Base-by-base conservation (phyloP, 2,113 vertebrate species). In the Castor canadensis region DNA sequence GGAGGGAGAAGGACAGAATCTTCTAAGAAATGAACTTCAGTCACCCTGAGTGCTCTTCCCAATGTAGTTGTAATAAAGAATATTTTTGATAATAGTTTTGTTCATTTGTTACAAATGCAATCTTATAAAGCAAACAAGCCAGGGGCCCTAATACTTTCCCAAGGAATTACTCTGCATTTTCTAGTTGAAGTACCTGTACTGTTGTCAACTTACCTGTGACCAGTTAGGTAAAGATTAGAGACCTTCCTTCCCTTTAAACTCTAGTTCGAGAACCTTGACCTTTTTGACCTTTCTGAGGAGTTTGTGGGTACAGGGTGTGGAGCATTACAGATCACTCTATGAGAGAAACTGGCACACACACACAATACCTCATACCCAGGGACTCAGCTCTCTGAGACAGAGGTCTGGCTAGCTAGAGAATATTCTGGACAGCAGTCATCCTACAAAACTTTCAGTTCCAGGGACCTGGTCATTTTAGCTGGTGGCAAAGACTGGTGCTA, bases 331-430 rank as follows among this genome's bases (percentile, higher is more conserved):
- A 66, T 94, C 64, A 76, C 38, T 73, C 6, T 7, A 54, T 15
- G n/a, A 91, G 58, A 87, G 64, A 95, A 79, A 80, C 24, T 26
- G 13, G 73, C 9, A 82, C 12, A 32, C 40, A 49, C 26, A 16
- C 6, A 5, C 32, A 43, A 8, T 0, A 0, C 0, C 38, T 13
- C 28, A n/a, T 5, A 28, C 43, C 17, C 35, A 49, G 9, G 28
- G 62, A 52, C 11, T 77, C 80, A 47, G 43, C 67, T 69, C 54
- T 60, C 62, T 13, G 13, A 32, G 8, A 26, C 13, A 38, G 3
- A 73, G 26, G 4, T 8, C 69, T 89, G 38, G 22, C 81, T 66
- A 16, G 40, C n/a, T n/a, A 43, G 26, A 82, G 54, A 85, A 80
- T 5, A 20, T 20, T 38, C 52, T 82, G 76, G 52, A 56, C 13